These are phyloP conservation scores for Anoncus sp. DNA, from an alignment of 2,888 invertebrate species.

Conservation along the genomic window DNA sequence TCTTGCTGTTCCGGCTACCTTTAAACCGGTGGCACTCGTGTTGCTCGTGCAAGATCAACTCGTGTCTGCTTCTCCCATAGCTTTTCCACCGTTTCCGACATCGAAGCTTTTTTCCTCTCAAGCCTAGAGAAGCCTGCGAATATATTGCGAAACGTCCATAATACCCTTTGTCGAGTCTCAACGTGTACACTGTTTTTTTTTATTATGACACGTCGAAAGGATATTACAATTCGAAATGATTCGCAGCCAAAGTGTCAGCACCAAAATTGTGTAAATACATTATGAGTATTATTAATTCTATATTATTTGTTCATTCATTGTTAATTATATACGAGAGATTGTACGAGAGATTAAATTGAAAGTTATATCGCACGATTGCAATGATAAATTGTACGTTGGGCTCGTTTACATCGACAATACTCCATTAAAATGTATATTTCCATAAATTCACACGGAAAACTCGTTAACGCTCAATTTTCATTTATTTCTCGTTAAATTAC, in stretches of 20 bases:
- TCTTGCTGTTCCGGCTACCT: constrained; percentile 55
- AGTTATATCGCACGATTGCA: constrained; percentile 27
- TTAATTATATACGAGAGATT: background rate
- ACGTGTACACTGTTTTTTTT: background rate
- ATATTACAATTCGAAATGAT: background rate
- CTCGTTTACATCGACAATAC: constrained; percentile 5
- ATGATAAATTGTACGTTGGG: constrained; percentile 15
- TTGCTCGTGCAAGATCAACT: background rate
- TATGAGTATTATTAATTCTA: constrained; percentile 7
- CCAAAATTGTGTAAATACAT: constrained; percentile 4
- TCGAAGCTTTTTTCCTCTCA: constrained; percentile 17
- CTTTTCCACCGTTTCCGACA: background rate
- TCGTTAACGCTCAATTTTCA: constrained; percentile 41
- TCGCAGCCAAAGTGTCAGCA: background rate
- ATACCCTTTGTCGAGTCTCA: constrained; percentile 13
- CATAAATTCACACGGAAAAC: constrained; percentile 44
- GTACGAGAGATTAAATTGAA: constrained; percentile 33
- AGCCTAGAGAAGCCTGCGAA: constrained; percentile 1
- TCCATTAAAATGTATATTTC: constrained; percentile 44
- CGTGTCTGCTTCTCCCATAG: background rate
- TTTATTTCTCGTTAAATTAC: constrained; percentile 1
- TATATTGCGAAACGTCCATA: background rate
- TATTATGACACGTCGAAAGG: constrained; percentile 7
- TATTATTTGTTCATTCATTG: background rate
- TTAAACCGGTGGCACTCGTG: constrained; percentile 21